Percentiles rank a stretch among this genome's conserved stretches.
Conservation (phyloP, 2,888 invertebrate genomes). For the Dusona sp. region DNA sequence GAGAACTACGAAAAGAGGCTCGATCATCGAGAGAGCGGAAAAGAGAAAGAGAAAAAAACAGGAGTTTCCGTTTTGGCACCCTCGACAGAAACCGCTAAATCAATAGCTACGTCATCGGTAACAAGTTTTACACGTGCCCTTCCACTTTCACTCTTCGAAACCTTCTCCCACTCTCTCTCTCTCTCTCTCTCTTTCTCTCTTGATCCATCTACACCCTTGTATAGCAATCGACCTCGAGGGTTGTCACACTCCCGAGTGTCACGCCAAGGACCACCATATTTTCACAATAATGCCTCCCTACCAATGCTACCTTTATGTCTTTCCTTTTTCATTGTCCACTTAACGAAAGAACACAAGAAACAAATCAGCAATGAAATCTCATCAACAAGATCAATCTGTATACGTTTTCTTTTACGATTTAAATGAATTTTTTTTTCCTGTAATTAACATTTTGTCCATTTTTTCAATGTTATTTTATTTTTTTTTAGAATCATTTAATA, state of each 20-base stretch:
- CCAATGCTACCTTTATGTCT: slow-evolving; percentile 23
- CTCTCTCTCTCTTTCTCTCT: not conserved
- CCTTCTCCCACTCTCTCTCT: not conserved
- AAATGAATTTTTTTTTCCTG: not conserved
- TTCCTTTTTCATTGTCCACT: not conserved
- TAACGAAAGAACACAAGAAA: not conserved
- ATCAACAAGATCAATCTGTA: not conserved
- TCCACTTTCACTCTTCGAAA: slow-evolving; percentile 45
- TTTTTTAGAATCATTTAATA: not conserved
- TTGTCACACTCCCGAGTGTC: slow-evolving; percentile 47
- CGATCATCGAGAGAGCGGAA: slow-evolving; percentile 25
- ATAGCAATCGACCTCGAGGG: slow-evolving; percentile 64
- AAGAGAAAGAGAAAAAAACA: slow-evolving; percentile 64
- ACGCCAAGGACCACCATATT: slow-evolving; percentile 65
- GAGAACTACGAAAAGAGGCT: slow-evolving; percentile 38
- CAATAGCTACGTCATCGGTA: slow-evolving; percentile 80
- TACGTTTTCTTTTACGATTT: no score
- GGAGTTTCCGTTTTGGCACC: slow-evolving; percentile 70
- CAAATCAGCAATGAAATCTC: not conserved
- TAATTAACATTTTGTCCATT: not conserved
- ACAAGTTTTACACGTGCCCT: slow-evolving; percentile 74
- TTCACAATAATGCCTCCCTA: slow-evolving; percentile 63
- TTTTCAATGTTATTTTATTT: not conserved
- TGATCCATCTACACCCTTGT: slow-evolving; percentile 24
- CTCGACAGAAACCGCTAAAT: slow-evolving; percentile 78